Conservation (phyloP, 2,888 invertebrate species). For the Crematogaster levior region DNA sequence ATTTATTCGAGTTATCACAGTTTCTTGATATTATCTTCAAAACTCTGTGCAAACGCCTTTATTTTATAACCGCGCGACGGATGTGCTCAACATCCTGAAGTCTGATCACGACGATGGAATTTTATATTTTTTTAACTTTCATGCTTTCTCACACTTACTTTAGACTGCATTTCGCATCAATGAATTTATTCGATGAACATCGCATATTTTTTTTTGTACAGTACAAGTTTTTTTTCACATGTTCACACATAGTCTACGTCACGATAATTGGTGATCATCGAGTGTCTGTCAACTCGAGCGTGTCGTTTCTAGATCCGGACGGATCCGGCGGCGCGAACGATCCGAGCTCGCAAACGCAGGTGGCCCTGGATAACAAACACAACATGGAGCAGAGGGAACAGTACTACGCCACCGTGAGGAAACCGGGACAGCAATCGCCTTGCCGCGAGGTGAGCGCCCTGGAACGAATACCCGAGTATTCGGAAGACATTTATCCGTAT, state of each 20-base stretch:
- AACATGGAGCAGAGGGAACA: constrained; percentile 86
- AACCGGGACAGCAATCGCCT: constrained; percentile 86
- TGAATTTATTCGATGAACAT: not conserved
- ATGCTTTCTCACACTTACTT: not conserved
- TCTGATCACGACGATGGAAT: constrained; percentile 16
- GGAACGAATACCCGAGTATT: constrained; percentile 88
- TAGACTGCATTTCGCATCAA: not conserved
- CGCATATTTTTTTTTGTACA: not conserved
- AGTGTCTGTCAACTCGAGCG: not conserved
- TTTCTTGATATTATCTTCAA: not conserved
- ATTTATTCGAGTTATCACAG: not conserved
- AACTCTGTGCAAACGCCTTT: not conserved
- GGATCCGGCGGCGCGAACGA: constrained; percentile 79
- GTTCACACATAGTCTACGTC: no score
- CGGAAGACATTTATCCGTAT: constrained; percentile 88
- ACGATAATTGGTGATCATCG: not conserved
- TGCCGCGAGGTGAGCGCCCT: constrained; percentile 84
- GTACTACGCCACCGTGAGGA: constrained; percentile 87
- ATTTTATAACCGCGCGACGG: not conserved
- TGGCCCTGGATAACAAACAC: constrained; percentile 85
- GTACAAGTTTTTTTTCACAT: no score
- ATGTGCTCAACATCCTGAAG: not conserved
- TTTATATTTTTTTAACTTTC: not conserved
- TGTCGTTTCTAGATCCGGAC: constrained; percentile 75
- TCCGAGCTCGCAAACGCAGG: constrained; percentile 82